Base-by-base conservation (phyloP, 2,113 vertebrate genomes). In the Brachirus orientalis region DNA sequence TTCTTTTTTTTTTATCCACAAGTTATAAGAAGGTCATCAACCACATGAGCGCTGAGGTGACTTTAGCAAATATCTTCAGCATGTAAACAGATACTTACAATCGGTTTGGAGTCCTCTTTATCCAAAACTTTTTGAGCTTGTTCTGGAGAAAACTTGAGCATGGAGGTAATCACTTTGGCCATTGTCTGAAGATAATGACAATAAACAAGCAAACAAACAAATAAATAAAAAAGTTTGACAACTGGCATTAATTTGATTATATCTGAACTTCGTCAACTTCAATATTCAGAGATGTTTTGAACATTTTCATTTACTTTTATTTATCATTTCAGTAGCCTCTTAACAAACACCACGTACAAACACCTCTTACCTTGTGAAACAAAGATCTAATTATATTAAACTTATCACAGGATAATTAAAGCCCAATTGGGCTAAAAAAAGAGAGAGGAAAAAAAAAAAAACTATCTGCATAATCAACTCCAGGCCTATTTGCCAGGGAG, bases 101-200 rank as follows among this genome's bases (percentile, higher is more conserved):
- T 36, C 9, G 92, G 61, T 80, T 94, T 94, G 18, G 95, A 86
- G 73, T 98, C 96, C 92, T 99, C 97, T 84, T 94, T 94, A 69
- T 99, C 97, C 74, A 99, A 87, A 89, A 99, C 96, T 80, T 96
- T 98, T 90, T 98, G 94, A 20, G 95, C 88, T 86, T 98, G 96
- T 59, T 99, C 98, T 59, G 94, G 92, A 80, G 97, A 94, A 82
- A 99, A 99, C 91, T 95, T 98, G 45, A 99, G 91, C 77, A 99
- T 95, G 60, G 96, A 96, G 38, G 98, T 98, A 77, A 99, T 97
- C 71, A 99, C 97, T 87, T 99, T 99, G 77, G 98, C 98, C 97
- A 99, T 98, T 5, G 98, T 99, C 98, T 99, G 58, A 71, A 69
- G 51, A 80, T 54, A 76, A 88, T 64, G 19, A 28, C 48, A 52